phyloP scores from a whole-genome alignment of 2,888 invertebrate species.

The Parnassius orleans region DNA sequence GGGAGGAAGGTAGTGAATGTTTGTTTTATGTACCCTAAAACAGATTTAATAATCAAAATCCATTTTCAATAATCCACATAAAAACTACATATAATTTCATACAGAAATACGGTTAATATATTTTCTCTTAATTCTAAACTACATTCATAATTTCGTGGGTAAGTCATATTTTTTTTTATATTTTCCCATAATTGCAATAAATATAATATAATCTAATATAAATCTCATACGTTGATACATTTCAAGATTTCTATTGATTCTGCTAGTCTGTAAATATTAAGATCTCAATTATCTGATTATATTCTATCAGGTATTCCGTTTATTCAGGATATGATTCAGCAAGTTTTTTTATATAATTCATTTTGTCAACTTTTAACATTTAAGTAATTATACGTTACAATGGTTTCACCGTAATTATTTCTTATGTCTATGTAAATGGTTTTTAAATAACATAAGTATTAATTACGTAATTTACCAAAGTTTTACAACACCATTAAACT shows the following conservation, averaged over 20 bases:
- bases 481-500: too few relatives aligned
- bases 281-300: constrained; percentile 54
- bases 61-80: constrained; percentile 77
- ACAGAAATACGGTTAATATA: constrained; percentile 82
- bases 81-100: constrained; percentile 81
- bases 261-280: constrained; percentile 65
- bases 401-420: constrained; percentile 1
- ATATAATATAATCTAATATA: constrained; percentile 64
- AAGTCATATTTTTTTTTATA: constrained; percentile 69
- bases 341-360: constrained; percentile 30
- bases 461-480: too few relatives aligned
- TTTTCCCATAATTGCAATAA: constrained; percentile 73
- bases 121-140: constrained; percentile 73
- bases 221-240: constrained; percentile 60
- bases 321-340: constrained; percentile 66
- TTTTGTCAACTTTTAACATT: constrained; percentile 27
- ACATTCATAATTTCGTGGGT: constrained; percentile 71
- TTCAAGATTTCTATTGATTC: constrained; percentile 52
- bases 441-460: background rate
- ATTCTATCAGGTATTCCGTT: constrained; percentile 73
- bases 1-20: constrained; percentile 20
- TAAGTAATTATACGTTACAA: constrained; percentile 6
- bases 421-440: background rate
- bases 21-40: constrained; percentile 55
- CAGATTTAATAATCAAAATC: constrained; percentile 72